A percentile compares a stretch with the other conserved stretches of the same genome.
These are phyloP conservation scores for Ferdinandea cuprea DNA, from an alignment of 2,888 invertebrate species.

Conservation along the genomic window DNA sequence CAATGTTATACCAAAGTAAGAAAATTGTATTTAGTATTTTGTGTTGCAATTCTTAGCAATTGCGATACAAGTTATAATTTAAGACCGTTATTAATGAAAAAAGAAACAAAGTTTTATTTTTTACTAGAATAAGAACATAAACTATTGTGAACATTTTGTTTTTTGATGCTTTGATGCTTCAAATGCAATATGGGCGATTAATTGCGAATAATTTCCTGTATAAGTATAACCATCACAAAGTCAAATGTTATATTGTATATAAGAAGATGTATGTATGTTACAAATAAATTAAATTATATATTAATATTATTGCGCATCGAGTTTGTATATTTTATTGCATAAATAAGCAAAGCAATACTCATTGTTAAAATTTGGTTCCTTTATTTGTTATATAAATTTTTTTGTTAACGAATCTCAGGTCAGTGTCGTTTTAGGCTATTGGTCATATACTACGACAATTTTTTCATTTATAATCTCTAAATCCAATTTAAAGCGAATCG, in stretches of 20 bases:
- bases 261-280: slow-evolving; percentile 43
- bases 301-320: slow-evolving; percentile 44
- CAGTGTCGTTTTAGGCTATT: slow-evolving; percentile 75
- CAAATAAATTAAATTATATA: slow-evolving; percentile 20
- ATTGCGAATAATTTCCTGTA: slow-evolving; percentile 5
- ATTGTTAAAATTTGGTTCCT: not conserved
- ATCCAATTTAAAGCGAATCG: not conserved
- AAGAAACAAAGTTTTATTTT: slow-evolving; percentile 21
- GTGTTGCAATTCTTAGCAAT: slow-evolving; percentile 15
- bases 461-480: not conserved
- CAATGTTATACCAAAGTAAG: slow-evolving; percentile 11
- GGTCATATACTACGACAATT: slow-evolving; percentile 22
- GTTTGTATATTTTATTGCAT: slow-evolving; percentile 64
- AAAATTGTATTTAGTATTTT: slow-evolving; percentile 40
- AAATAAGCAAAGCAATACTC: slow-evolving; percentile 18
- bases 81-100: slow-evolving; percentile 31
- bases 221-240: slow-evolving; percentile 15
- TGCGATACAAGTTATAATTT: slow-evolving; percentile 22
- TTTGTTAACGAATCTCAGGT: slow-evolving; percentile 35
- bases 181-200: slow-evolving; percentile 9
- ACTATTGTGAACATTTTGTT: slow-evolving; percentile 28
- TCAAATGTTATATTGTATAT: slow-evolving; percentile 63
- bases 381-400: slow-evolving; percentile 3
- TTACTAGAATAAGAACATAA: slow-evolving; percentile 36
- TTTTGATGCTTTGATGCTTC: slow-evolving; percentile 38